Evolutionary conservation across 2,797 vertebrate genomes (phyloP).

Genomic region (Hyperoplus lanceolatus): DNA sequence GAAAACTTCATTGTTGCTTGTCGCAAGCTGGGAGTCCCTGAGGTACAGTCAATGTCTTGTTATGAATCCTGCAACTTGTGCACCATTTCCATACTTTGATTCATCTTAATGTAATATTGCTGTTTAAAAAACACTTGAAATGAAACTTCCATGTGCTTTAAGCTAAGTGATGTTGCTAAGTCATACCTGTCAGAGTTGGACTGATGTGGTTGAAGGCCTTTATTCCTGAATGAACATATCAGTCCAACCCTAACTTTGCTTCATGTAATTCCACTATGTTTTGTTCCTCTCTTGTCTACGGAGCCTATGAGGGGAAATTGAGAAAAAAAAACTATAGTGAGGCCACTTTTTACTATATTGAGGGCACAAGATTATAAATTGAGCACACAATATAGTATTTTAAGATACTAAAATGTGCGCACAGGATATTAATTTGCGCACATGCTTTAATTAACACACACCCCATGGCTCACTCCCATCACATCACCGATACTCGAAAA

Average conservation of each 20-base stretch:
- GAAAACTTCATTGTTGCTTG: conserved; percentile 92
- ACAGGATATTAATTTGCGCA: too few relatives aligned
- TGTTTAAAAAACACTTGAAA: not conserved
- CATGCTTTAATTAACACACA: too few relatives aligned
- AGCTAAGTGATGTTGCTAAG: conserved; percentile 40
- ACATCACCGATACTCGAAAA: too few relatives aligned
- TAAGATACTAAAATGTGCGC: too few relatives aligned
- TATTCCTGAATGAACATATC: not conserved
- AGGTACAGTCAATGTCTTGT: conserved; percentile 80
- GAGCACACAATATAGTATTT: too few relatives aligned
- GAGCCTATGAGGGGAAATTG: too few relatives aligned
- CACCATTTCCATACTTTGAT: not conserved
- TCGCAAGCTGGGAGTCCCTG: conserved; percentile 90
- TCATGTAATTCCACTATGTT: conserved; percentile 10
- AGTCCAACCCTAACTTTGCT: conserved; percentile 48
- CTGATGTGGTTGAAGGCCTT: conserved; percentile 12
- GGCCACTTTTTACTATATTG: too few relatives aligned
- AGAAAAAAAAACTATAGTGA: too few relatives aligned
- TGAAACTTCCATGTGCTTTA: conserved; percentile 12
- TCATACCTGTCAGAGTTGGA: conserved; percentile 24
- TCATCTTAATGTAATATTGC: not conserved
- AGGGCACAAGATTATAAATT: too few relatives aligned
- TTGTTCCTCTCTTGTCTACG: conserved; percentile 14
- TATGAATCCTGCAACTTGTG: not conserved
- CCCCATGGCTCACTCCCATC: too few relatives aligned